phyloP scores from a whole-genome alignment of 2,888 invertebrate species.

The Mesochorus sp. region DNA sequence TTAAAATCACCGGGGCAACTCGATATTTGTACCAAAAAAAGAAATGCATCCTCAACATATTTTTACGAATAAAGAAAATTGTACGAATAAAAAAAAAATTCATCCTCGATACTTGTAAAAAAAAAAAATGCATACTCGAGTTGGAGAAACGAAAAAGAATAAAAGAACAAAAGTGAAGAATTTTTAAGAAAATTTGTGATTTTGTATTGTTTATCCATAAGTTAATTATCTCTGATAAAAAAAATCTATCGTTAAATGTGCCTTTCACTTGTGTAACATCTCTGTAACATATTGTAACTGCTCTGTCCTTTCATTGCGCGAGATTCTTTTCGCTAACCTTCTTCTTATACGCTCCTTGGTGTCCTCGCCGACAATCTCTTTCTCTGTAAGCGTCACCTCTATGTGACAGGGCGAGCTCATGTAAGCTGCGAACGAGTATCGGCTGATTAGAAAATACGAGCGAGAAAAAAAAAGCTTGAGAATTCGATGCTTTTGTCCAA shows the following conservation, averaged over 20 bases:
- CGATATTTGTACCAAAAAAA: no score
- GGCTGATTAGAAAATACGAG: neutral
- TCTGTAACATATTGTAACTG: constrained; percentile 92
- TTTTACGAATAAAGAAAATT: no score
- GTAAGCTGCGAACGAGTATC: constrained; percentile 87
- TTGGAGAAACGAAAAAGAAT: no score
- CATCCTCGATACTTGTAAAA: no score
- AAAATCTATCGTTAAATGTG: constrained; percentile 71
- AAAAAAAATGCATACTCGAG: no score
- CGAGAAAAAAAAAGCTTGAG: neutral
- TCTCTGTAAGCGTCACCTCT: constrained; percentile 97
- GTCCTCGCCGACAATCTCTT: constrained; percentile 95
- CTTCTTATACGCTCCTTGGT: constrained; percentile 95
- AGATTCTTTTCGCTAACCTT: constrained; percentile 99
- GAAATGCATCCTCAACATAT: no score
- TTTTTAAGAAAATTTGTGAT: constrained; percentile 68
- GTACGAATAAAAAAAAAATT: no score
- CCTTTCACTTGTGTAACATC: no score
- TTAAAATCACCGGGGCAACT: no score
- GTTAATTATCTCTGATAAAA: constrained; percentile 50
- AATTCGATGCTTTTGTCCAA: neutral
- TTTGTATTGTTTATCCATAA: constrained; percentile 70
- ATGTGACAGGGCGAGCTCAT: constrained; percentile 99
- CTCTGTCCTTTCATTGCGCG: constrained; percentile 95
- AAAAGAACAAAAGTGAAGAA: no score